Conservation (phyloP, 2,888 invertebrate species). For the Lepidocyrtoides sp. region DNA sequence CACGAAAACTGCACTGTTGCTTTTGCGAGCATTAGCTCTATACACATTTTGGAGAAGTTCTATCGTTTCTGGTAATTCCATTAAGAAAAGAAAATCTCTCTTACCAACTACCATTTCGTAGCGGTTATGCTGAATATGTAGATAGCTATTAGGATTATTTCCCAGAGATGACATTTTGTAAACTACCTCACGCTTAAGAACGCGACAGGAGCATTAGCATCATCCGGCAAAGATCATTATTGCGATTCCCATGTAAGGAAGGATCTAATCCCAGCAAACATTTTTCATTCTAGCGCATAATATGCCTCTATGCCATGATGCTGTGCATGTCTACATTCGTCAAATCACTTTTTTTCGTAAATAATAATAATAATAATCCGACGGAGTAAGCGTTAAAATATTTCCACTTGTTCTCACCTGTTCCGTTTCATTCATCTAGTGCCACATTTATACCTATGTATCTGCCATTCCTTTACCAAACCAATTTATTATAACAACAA, state of each 20-base stretch:
- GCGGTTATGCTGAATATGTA: not conserved
- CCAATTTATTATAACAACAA: conserved; percentile 46
- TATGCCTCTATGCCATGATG: not conserved
- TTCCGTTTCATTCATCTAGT: not conserved
- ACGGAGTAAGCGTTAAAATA: conserved; percentile 31
- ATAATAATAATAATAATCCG: conserved; percentile 47
- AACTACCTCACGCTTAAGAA: conserved; percentile 53
- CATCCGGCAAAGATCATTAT: conserved; percentile 65
- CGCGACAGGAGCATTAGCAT: conserved; percentile 59
- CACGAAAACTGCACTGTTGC: not conserved
- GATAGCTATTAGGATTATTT: conserved; percentile 13
- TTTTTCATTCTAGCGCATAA: conserved; percentile 54
- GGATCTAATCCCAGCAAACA: conserved; percentile 71
- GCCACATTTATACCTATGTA: conserved; percentile 33
- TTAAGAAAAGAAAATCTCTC: conserved; percentile 1
- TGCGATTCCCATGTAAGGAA: conserved; percentile 64
- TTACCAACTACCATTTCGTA: not conserved
- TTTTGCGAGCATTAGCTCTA: not conserved
- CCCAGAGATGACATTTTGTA: conserved; percentile 66
- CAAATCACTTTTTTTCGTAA: conserved; percentile 55
- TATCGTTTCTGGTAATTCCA: not conserved
- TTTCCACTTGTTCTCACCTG: conserved; percentile 60
- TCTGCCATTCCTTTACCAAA: conserved; percentile 26
- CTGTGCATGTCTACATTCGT: conserved; percentile 25
- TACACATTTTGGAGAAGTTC: not conserved